Base-by-base conservation (phyloP, 2,888 invertebrate genomes). In the Bellardia pandia region DNA sequence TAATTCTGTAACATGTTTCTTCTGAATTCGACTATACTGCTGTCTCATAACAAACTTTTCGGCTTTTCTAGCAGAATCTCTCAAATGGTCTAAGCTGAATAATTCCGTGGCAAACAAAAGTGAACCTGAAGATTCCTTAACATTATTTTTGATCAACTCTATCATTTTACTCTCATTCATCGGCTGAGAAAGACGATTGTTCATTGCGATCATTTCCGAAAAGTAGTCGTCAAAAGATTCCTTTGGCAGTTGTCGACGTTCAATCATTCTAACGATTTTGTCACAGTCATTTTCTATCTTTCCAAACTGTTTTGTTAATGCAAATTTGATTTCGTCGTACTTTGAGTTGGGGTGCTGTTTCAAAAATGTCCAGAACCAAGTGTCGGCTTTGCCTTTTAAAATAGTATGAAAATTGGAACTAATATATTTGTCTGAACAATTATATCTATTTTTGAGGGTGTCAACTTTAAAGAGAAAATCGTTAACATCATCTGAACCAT, bases 351-450 rank as follows among this genome's bases (percentile, higher is more conserved):
- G 58, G 6, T 23, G 1, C 48, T 60, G 42, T n/a, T 40, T 78
- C 23, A 68, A 45, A 14, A 33, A 78, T 8, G 42, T n/a, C 58
- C 78, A 68, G 37, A 60, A 78, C 78, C 78, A 78, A 2, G 68
- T 33, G 2, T 78, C 78, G 3, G 78, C 68, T 68, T 78, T 78
- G 7, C 56, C 77, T 56, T 77, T 76, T 14, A 77, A 56, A 11
- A 77, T 40, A 11, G 40, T 66, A 8, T 77, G 53, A 30, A 68
- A 56, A 42, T 42, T 40, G 4, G 40, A 56, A 9, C 9, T 9
- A 2, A 72, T 13, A 53, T 71, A 33, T 7, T 37, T 42, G 8
- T 40, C 56, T 16, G 56, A 40, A 42, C 71, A 56, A 40, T 42
- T 16, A 7, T 37, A 56, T 13, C 71, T 8, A 5, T 3, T 16